Evolutionary conservation across 2,888 invertebrate species (phyloP), one percentile per base, ranked within the genome.

Genomic region (Ormia ochracea): DNA sequence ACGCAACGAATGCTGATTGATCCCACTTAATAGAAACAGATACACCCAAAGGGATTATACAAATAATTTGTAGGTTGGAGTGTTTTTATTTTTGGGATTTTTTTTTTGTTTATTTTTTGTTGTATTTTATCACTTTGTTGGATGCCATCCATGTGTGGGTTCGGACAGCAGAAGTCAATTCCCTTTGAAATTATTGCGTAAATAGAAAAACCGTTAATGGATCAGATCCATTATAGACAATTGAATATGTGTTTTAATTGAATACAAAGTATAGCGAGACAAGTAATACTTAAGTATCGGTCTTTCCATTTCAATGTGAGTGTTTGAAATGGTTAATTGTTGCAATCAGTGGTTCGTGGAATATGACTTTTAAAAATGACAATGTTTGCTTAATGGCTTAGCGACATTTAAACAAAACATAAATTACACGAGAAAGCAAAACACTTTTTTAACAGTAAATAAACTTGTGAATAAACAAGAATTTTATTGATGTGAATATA

Each of bases 111-210:
- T n/a, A 10, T 7, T 28, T 50, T 1, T 41, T 19, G 7, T 21
- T n/a, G 9, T 45, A 21, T 61, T 31, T 9, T 48, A 14, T 36
- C 17, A 2, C 19, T 1, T 41, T 63, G 63, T 36, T 63, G 72
- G 41, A 50, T 14, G 12, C 28, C n/a, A n/a, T n/a, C 38, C 31
- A 43, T 50, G 36, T 14, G 48, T 66, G 70, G 59, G 31, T 59
- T 66, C 54, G 10, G 66, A 76, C 86, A 86, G 86, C 86, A 86
- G 86, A 86, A 86, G 87, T 86, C 87, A 86, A 85, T 86, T 85
- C 87, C 83, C 85, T 50, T 87, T 86, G 85, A 85, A 87, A 87
- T 87, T 86, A 85, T 87, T 85, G 85, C 83, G 81, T 82, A 85
- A 85, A 86, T 86, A 86, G 31, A 36, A 58, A 23, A 58, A 48